Conservation (phyloP, 2,888 invertebrate species). For the Sesia bembeciformis region DNA sequence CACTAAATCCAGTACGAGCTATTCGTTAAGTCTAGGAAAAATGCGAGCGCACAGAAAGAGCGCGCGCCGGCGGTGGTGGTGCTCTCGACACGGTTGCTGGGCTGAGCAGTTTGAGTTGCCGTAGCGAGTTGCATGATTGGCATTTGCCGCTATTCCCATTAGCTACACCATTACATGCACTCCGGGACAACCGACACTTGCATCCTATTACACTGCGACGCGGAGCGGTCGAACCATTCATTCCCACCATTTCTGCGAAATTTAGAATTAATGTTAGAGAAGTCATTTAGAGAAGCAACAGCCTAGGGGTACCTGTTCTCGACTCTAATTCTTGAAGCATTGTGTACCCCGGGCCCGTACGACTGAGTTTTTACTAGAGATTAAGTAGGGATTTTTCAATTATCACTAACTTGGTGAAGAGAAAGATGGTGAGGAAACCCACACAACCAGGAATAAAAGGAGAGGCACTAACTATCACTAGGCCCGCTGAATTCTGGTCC, state of each 20-base stretch:
- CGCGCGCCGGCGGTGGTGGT: constrained; percentile 15
- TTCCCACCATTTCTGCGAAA: constrained; percentile 27
- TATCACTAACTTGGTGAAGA: too few species aligned
- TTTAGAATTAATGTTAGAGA: not conserved
- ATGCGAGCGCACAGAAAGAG: constrained; percentile 22
- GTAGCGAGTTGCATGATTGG: constrained; percentile 13
- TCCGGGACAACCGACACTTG: constrained; percentile 14
- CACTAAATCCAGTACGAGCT: too few species aligned
- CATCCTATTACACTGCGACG: constrained; percentile 15
- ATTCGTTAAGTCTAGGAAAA: constrained; percentile 13
- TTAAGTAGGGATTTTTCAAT: too few species aligned
- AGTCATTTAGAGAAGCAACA: too few species aligned
- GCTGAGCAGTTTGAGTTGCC: constrained; percentile 10
- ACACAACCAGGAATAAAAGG: too few species aligned
- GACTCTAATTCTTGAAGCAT: too few species aligned
- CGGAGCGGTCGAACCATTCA: constrained; percentile 16
- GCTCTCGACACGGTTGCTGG: constrained; percentile 1
- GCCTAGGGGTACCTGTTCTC: too few species aligned
- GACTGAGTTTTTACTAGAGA: too few species aligned
- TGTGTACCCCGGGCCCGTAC: too few species aligned
- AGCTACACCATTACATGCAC: not conserved
- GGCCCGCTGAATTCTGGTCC: too few species aligned
- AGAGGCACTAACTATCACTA: too few species aligned
- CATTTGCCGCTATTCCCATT: constrained; percentile 13
- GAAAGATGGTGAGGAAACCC: too few species aligned